Percentiles rank a stretch among this genome's conserved stretches.
Conservation (phyloP, 1,140 invertebrate species). For the Dryas iulia region DNA sequence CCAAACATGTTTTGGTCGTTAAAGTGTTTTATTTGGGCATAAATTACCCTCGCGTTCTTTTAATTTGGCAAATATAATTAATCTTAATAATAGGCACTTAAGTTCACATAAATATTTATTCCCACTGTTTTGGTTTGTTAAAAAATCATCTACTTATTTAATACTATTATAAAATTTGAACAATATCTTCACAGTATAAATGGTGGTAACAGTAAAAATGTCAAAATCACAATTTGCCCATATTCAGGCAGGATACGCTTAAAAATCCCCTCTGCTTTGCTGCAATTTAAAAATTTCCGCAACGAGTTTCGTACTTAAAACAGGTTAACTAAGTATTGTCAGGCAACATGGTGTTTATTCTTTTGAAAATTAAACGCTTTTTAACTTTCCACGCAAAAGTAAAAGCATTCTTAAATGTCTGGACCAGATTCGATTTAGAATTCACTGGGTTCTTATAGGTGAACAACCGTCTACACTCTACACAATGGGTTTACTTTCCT, state of each 20-base stretch:
- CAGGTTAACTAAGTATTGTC: neutral
- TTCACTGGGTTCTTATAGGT: conserved; percentile 57
- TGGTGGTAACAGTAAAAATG: neutral
- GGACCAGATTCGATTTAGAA: conserved; percentile 45
- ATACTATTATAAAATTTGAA: neutral
- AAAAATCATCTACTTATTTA: neutral
- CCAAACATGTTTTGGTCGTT: neutral
- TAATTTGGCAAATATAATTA: neutral
- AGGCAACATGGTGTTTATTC: neutral
- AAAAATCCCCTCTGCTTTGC: neutral
- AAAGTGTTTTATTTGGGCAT: neutral
- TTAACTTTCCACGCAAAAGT: conserved; percentile 28
- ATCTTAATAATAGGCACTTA: neutral
- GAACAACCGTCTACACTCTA: conserved; percentile 55
- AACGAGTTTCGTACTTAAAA: neutral
- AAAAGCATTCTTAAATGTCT: conserved; percentile 34
- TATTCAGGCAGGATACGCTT: neutral
- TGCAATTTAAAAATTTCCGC: neutral
- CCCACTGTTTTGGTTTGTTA: neutral
- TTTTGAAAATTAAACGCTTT: neutral
- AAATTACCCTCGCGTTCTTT: neutral
- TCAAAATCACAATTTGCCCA: neutral
- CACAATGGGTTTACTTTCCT: conserved; percentile 69
- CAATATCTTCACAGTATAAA: neutral
- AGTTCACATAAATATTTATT: neutral